These are phyloP conservation scores for Forpus xanthops DNA, from an alignment of 2,797 vertebrate genomes.

Conservation along the genomic window DNA sequence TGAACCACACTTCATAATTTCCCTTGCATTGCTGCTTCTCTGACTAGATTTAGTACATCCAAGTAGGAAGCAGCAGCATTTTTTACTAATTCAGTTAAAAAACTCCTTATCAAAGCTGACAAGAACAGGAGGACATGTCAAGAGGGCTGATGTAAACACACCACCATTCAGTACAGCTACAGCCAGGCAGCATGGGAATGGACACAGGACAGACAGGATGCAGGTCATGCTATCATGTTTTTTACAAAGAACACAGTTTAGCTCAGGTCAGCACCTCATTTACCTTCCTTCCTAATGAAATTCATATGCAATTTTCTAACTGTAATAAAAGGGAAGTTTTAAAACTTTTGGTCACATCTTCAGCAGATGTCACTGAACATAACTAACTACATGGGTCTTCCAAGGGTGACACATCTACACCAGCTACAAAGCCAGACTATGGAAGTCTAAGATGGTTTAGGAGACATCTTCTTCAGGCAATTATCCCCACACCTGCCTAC, in stretches of 20 bases:
- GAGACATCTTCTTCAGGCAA: background rate
- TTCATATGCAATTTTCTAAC: background rate
- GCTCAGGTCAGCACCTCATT: background rate
- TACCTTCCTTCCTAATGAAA: background rate
- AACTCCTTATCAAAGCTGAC: background rate
- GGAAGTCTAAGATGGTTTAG: background rate
- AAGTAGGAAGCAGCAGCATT: background rate
- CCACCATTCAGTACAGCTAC: background rate
- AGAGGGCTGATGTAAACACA: background rate
- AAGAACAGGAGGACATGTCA: background rate
- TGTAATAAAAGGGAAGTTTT: background rate
- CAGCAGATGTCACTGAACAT: background rate
- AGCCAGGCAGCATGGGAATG: background rate
- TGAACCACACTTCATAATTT: background rate
- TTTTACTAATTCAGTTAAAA: background rate
- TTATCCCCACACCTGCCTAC: background rate
- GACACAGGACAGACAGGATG: background rate
- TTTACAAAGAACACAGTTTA: background rate
- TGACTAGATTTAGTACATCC: background rate
- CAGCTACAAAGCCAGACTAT: background rate
- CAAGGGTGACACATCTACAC: background rate
- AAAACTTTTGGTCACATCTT: background rate
- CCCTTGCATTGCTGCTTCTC: background rate
- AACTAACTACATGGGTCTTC: background rate
- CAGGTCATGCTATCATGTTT: background rate